Evolutionary conservation across 92 coral and sea anemone species (phyloP), one percentile per base, ranked within the genome.

Genomic region (Parazoanthus darwini): DNA sequence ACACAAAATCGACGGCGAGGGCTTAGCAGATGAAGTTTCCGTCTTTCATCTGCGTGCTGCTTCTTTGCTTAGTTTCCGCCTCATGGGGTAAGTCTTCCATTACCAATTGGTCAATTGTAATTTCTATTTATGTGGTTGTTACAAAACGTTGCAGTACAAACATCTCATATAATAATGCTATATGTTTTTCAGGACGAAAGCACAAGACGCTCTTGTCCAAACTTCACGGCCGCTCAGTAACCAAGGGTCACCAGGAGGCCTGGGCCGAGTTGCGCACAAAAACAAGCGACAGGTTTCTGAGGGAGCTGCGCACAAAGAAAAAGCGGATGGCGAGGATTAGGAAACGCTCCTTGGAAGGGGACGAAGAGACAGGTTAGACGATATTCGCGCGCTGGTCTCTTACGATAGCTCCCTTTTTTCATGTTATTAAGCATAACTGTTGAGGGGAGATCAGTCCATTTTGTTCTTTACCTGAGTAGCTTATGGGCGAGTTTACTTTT

Each of bases 301-400:
- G 13, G 44, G 43, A 71, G 44, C 79, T 84, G 26, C 87, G 44
- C 14, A 71, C 87, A 36, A 84, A 84, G 87, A 84, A 66, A 51
- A 68, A 16, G 43, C 58, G 79, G 46, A 84, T 84, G 78, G 79
- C 79, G 39, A 70, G 87, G 39, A 71, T 84, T 11, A 70, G 44
- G 74, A 84, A 84, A 35, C 87, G 87, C 18, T 84, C 87, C n/a
- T n/a, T 84, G 42, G 87, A 84, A 35, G 87, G 87, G 46, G 26
- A 84, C 0, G 78, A 84, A 48, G 66, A 71, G 6, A 74, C 44
- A 70, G 87, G 87, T 84, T 3, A 26, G 73, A 14, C 38, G 38
- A 29, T 1, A 33, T 11, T 36, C 22, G 9, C 29, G 20, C 35
- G 37, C 15, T 39, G 43, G 8, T 1, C 11, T 74, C 68, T 23